phyloP scores from a whole-genome alignment of 2,797 vertebrate species.

The Enteromius mattozi region DNA sequence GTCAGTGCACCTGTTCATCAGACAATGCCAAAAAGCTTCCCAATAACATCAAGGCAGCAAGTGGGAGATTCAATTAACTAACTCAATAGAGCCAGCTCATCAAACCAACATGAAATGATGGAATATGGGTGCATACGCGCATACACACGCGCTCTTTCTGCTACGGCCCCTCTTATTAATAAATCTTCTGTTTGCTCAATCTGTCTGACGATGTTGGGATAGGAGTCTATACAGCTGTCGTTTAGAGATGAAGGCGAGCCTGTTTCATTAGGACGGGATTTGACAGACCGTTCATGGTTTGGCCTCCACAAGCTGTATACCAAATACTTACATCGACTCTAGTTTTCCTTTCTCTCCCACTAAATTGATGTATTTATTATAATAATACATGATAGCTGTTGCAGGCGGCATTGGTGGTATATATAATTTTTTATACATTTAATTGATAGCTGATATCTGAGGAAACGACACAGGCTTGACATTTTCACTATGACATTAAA shows the following conservation, averaged over 20 bases:
- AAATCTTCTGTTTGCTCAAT: constrained; percentile 72
- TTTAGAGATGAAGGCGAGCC: constrained; percentile 61
- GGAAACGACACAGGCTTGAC: not conserved
- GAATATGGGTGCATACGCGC: constrained; percentile 19
- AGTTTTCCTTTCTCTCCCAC: not conserved
- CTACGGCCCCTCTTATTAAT: constrained; percentile 65
- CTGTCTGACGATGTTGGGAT: constrained; percentile 60
- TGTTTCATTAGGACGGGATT: constrained; percentile 65
- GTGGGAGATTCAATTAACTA: constrained; percentile 75
- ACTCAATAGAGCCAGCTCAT: constrained; percentile 68
- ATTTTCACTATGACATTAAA: constrained; percentile 12
- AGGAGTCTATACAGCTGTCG: constrained; percentile 64
- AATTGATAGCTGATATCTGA: not conserved
- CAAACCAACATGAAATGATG: constrained; percentile 57
- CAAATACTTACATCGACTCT: constrained; percentile 49
- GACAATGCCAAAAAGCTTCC: constrained; percentile 69
- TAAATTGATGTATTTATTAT: not conserved
- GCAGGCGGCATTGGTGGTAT: not conserved
- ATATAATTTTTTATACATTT: not conserved
- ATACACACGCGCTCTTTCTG: constrained; percentile 39
- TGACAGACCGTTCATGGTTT: constrained; percentile 44
- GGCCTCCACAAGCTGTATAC: constrained; percentile 40
- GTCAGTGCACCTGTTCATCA: constrained; percentile 74
- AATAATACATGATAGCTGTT: not conserved
- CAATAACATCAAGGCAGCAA: constrained; percentile 71